Evolutionary conservation across 2,888 invertebrate species (phyloP), one percentile per base, ranked within the genome.

Genomic region (Anoplius nigerrimus): DNA sequence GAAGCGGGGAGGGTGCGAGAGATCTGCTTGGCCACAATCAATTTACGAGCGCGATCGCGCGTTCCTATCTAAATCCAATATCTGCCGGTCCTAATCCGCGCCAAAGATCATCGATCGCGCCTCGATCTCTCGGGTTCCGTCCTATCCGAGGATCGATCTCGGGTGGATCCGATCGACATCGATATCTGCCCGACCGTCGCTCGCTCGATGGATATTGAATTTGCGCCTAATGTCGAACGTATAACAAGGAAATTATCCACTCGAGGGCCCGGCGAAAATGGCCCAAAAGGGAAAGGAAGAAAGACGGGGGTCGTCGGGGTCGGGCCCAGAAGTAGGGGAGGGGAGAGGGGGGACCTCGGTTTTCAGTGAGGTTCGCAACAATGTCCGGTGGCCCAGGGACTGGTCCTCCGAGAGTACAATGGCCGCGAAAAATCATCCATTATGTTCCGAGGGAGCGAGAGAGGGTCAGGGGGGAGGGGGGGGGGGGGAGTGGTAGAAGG

Each of bases 181-280:
- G 63, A 62, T 45, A 53, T 52, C n/a, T 22, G 43, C 34, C 63
- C 18, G 46, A 48, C 53, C n/a, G 20, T 64, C 34, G 51, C 24
- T 8, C 58, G 46, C 16, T 55, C 59, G 45, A 63, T 61, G 52
- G 71, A 70, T 71, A 68, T 62, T 70, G 62, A 62, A 68, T 77
- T 77, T 70, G 66, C 68, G 68, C n/a, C 82, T 86, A 87, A 88
- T 87, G 72, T 76, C 82, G 71, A 86, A 85, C 80, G 82, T 78
- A 86, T 87, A 86, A 88, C 86, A 84, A 86, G 88, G 85, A 88
- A 88, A 88, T 88, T 87, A 88, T 88, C 88, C 87, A 87, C 84
- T 83, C 82, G 86, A 88, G 77, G 81, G 76, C 74, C 71, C 74
- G 18, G 57, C 42, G 69, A 82, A 74, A 83, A 82, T 81, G n/a